These are phyloP conservation scores for Strigops habroptila DNA, from an alignment of 2,113 vertebrate species.

Conservation along the genomic window DNA sequence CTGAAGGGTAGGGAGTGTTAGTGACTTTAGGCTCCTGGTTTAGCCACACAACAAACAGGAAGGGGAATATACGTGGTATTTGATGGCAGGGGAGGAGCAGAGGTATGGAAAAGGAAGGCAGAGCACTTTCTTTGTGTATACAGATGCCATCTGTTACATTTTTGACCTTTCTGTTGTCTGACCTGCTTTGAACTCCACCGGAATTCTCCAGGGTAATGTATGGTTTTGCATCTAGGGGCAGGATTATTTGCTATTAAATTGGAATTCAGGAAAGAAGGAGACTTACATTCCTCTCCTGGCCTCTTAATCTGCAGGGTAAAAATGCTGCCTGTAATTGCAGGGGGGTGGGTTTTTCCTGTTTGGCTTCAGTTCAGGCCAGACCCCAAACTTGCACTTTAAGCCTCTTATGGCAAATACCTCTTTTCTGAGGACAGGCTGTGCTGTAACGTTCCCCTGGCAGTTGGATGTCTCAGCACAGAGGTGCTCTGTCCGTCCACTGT, in stretches of 20 bases:
- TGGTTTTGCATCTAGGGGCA: neutral
- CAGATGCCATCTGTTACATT: conserved; percentile 24
- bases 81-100: neutral
- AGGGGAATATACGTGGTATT: neutral
- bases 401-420: neutral
- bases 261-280: conserved; percentile 14
- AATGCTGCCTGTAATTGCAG: conserved; percentile 32
- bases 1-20: neutral
- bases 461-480: neutral
- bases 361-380: neutral
- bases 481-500: neutral
- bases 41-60: neutral
- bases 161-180: conserved; percentile 42
- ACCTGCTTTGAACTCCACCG: conserved; percentile 42
- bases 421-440: neutral
- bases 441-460: neutral
- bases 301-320: conserved; percentile 10
- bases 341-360: neutral
- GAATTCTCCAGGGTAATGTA: conserved; percentile 49
- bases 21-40: neutral
- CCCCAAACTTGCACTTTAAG: conserved; percentile 14
- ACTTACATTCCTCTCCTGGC: conserved; percentile 44
- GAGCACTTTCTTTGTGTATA: neutral
- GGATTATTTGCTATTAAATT: conserved; percentile 59
- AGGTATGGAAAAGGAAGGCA: neutral